Percentiles rank a stretch among this genome's conserved stretches.
Evolutionary conservation across 2,113 vertebrate genomes (phyloP).

Genomic region (Spilogale gracilis): DNA sequence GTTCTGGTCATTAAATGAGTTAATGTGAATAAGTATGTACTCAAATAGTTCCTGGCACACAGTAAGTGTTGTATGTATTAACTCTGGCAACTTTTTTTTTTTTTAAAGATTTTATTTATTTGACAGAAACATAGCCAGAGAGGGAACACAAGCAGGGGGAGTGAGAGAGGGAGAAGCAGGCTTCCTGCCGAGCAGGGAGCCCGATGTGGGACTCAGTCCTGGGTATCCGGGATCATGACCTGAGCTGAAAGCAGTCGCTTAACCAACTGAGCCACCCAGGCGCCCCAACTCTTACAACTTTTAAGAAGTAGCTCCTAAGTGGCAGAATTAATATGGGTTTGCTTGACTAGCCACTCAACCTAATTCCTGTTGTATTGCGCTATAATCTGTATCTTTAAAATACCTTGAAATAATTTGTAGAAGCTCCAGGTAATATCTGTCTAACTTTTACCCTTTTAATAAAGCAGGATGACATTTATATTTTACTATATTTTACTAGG

Average conservation of each 20-base stretch:
- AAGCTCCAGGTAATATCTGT: neutral
- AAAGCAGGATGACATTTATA: neutral
- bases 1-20: neutral
- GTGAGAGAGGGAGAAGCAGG: no score
- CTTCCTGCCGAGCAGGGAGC: no score
- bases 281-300: neutral
- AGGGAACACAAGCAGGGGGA: no score
- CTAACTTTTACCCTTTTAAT: neutral
- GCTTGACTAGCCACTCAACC: neutral
- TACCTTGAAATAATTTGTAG: neutral
- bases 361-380: neutral
- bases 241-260: no score
- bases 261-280: no score
- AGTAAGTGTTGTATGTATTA: neutral
- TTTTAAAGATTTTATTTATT: no score
- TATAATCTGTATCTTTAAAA: neutral
- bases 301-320: neutral
- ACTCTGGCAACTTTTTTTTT: neutral
- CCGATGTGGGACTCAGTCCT: no score
- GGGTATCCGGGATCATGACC: no score
- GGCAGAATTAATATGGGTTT: neutral
- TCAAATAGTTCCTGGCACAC: neutral
- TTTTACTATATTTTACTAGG: neutral
- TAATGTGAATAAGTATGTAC: neutral
- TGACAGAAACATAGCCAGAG: no score